phyloP scores from a whole-genome alignment of 2,888 invertebrate genomes.

The Conchocele bisecta region DNA sequence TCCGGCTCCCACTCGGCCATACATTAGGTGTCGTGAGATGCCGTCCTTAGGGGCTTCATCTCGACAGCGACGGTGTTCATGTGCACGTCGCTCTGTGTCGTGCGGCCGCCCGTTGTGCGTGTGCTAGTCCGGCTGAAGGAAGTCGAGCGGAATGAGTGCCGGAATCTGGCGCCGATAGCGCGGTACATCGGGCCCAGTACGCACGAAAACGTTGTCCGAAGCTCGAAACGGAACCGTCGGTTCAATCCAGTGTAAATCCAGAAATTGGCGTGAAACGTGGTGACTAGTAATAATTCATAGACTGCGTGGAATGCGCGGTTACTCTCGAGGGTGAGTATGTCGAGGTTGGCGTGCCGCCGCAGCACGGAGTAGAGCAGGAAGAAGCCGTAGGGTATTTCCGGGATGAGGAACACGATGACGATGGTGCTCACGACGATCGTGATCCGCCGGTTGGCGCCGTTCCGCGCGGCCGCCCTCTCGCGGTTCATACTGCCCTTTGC shows the following conservation, averaged over 20 bases:
- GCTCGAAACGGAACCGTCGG: slow-evolving; percentile 10
- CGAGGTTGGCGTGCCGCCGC: background rate
- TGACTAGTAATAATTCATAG: slow-evolving; percentile 32
- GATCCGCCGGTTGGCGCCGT: slow-evolving; percentile 40
- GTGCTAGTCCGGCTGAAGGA: no score
- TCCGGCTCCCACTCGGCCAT: no score
- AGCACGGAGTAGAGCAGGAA: slow-evolving; percentile 31
- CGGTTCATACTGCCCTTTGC: background rate
- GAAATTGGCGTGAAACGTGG: slow-evolving; percentile 48
- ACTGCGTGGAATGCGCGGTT: slow-evolving; percentile 18
- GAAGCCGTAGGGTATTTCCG: slow-evolving; percentile 57
- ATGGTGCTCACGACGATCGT: slow-evolving; percentile 49
- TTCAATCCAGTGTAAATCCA: slow-evolving; percentile 43
- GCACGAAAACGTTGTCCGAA: background rate
- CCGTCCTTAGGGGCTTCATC: no score
- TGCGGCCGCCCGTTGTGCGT: background rate
- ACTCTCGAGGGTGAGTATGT: slow-evolving; percentile 10
- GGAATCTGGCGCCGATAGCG: background rate
- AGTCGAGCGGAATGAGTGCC: background rate
- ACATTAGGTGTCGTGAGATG: no score
- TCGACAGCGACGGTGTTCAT: no score
- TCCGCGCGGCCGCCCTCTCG: background rate
- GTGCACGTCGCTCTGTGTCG: background rate
- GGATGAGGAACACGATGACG: slow-evolving; percentile 52
- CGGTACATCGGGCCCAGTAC: background rate